Percentiles rank a stretch among this genome's conserved stretches.
Conservation (phyloP, 2,888 invertebrate species). For the Keiferia lycopersicella region DNA sequence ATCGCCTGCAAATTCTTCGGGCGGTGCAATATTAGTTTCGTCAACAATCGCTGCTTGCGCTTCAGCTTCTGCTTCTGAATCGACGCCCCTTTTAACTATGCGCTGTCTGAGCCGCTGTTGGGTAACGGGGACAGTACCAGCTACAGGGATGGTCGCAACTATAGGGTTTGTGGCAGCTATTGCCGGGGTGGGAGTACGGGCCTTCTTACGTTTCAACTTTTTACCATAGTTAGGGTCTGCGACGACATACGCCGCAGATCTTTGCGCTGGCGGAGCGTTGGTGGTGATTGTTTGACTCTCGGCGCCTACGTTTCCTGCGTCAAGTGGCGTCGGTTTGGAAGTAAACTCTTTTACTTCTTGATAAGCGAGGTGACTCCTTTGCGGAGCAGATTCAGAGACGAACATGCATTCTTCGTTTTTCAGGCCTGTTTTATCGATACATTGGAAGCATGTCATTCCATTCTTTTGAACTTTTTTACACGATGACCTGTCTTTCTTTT, state of each 20-base stretch:
- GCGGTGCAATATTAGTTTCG: conserved; percentile 66
- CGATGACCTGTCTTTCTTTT: conserved; percentile 85
- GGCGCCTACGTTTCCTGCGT: conserved; percentile 60
- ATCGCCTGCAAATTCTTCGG: conserved; percentile 77
- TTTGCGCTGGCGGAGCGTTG: conserved; percentile 58
- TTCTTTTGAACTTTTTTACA: conserved; percentile 87
- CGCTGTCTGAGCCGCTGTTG: conserved; percentile 35
- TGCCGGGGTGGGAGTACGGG: conserved; percentile 47
- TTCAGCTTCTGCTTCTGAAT: conserved; percentile 57
- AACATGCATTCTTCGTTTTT: conserved; percentile 91
- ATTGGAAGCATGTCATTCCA: conserved; percentile 89
- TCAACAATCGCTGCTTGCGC: conserved; percentile 57
- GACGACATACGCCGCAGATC: conserved; percentile 68
- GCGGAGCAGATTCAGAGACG: conserved; percentile 85
- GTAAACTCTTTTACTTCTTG: conserved; percentile 84
- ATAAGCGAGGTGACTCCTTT: conserved; percentile 84
- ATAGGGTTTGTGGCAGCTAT: conserved; percentile 48
- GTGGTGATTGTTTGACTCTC: conserved; percentile 70
- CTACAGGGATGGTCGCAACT: conserved; percentile 53
- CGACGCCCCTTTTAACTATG: conserved; percentile 64
- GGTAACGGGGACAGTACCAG: conserved; percentile 39
- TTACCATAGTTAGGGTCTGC: conserved; percentile 62
- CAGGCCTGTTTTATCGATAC: conserved; percentile 84
- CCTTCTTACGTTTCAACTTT: conserved; percentile 71
- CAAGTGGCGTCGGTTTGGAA: conserved; percentile 67